Conservation (phyloP, 2,888 invertebrate genomes). For the Steinernema hermaphroditum region DNA sequence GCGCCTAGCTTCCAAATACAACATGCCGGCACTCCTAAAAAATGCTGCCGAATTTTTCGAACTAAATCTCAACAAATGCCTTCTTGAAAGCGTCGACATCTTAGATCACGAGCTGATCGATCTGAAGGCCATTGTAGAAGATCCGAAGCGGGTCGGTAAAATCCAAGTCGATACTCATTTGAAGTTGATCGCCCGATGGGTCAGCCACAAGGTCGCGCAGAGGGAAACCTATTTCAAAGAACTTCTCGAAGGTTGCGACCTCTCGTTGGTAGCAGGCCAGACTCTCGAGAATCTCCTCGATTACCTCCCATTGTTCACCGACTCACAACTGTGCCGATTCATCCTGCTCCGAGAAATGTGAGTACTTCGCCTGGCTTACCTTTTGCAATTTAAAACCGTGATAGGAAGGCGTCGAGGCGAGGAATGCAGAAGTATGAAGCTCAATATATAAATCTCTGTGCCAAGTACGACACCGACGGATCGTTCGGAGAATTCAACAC, state of each 20-base stretch:
- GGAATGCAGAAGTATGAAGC: constrained; percentile 48
- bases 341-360: constrained; percentile 71
- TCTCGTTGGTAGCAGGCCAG: constrained; percentile 51
- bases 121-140: constrained; percentile 71
- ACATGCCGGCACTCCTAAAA: constrained; percentile 72
- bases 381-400: constrained; percentile 9
- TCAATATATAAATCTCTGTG: constrained; percentile 38
- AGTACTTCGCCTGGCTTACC: constrained; percentile 41
- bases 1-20: constrained; percentile 73
- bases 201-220: constrained; percentile 69
- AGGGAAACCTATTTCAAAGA: constrained; percentile 72
- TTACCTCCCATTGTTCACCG: constrained; percentile 71
- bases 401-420: constrained; percentile 36
- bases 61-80: constrained; percentile 62
- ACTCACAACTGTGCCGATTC: constrained; percentile 73
- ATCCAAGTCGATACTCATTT: constrained; percentile 66
- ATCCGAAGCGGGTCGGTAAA: constrained; percentile 68
- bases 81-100: constrained; percentile 72
- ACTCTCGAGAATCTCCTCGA: constrained; percentile 71
- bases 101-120: constrained; percentile 69
- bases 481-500: constrained; percentile 9
- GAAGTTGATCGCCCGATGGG: constrained; percentile 71
- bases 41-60: constrained; percentile 66
- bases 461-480: constrained; percentile 36
- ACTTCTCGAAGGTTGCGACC: constrained; percentile 67